phyloP scores from a whole-genome alignment of 2,888 invertebrate species.

The Anorthoa munda region DNA sequence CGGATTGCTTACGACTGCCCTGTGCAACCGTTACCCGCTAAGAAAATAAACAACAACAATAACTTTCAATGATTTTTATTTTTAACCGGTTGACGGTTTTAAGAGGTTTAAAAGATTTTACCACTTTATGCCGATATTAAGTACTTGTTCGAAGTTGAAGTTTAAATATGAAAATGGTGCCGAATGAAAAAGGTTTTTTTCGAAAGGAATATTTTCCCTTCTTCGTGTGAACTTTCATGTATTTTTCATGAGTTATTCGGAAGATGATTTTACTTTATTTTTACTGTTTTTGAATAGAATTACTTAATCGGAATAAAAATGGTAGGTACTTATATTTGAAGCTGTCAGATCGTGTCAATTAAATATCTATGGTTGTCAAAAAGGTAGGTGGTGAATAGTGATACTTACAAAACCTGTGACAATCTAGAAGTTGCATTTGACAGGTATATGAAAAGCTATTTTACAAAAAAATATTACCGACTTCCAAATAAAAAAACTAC shows the following conservation, averaged over 20 bases:
- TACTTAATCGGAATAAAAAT: background rate
- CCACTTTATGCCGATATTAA: slow-evolving; percentile 1
- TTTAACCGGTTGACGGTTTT: background rate
- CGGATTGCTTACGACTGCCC: slow-evolving; percentile 15
- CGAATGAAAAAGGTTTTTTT: slow-evolving; percentile 3
- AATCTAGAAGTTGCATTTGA: no score
- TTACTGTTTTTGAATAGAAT: background rate
- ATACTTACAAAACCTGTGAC: no score
- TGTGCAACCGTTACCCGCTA: background rate
- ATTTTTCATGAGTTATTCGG: background rate
- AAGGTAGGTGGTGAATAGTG: no score
- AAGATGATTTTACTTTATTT: background rate
- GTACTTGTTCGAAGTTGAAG: background rate
- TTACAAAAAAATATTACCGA: no score
- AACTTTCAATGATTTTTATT: slow-evolving; percentile 7
- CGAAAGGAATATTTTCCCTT: background rate
- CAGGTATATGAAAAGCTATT: no score
- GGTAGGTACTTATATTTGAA: background rate
- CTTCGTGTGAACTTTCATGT: background rate
- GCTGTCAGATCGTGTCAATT: background rate
- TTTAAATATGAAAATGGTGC: background rate
- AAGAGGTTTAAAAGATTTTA: background rate
- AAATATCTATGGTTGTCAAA: background rate
- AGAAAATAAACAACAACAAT: slow-evolving; percentile 28
- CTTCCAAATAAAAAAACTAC: no score